Base-by-base conservation (phyloP, 2,797 vertebrate species). In the Platyrinchus mystaceus region DNA sequence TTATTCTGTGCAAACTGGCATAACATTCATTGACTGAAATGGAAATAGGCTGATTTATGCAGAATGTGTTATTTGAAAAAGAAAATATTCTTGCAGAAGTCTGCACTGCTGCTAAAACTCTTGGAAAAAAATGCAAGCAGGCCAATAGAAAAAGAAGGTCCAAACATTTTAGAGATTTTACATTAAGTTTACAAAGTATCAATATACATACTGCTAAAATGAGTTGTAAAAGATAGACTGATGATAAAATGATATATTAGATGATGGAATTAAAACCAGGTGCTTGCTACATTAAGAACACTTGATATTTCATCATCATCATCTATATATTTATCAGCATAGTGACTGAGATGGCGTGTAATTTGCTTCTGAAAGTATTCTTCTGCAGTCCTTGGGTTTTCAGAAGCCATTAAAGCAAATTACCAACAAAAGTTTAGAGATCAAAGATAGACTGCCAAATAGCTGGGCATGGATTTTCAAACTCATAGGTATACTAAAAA, bases 331-430 rank as follows among this genome's bases (percentile, higher is more conserved):
- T 95, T 96, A 71, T 95, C 91, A 95, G 75, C 60, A 87, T n/a
- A 82, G 69, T 91, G 78, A 93, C 64, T 87, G 60, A 93, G 83
- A 89, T 53, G 49, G 49, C 84, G 63, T 58, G 37, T 78, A 89
- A 94, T 96, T 96, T 95, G 52, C 39, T 87, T 76, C 78, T 95
- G 87, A 94, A 96, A 88, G 76, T 87, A 78, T 94, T 91, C n/a
- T 91, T 16, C 53, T 92, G 21, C 27, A 84, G 39, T 73, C 41
- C 47, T 75, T 80, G 46, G n/a, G 63, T 95, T 91, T 94, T 95
- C 84, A 94, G 89, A 94, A 94, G 20, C 90, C 79, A 87, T 92
- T 97, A 95, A 95, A 85, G 30, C 32, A 93, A 91, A 96, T 95
- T 95, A 94, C 34, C 44, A 88, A 71, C 64, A 79, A 32, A 95